Evolutionary conservation across 2,888 invertebrate species (phyloP).

Genomic region (Anorthoa munda): DNA sequence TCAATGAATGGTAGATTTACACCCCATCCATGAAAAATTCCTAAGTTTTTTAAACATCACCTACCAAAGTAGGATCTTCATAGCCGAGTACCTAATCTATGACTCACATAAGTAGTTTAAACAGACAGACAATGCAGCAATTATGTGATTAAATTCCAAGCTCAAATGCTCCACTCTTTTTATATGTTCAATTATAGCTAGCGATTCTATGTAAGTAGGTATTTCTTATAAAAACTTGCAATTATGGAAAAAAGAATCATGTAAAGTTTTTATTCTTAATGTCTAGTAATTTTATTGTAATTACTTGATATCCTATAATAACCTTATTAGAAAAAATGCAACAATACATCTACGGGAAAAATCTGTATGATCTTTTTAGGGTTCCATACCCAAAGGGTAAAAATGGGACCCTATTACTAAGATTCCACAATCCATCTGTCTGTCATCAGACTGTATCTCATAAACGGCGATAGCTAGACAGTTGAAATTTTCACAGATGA

Average conservation of each 20-base stretch:
- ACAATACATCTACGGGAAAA: background rate
- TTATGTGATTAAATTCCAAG: conserved; percentile 67
- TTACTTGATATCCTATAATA: background rate
- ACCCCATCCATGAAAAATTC: background rate
- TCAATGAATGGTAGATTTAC: conserved; percentile 3
- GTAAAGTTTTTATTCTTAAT: conserved; percentile 10
- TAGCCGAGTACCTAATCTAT: conserved; percentile 45
- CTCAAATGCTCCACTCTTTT: conserved; percentile 62
- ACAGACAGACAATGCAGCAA: conserved; percentile 68
- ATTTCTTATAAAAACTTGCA: conserved; percentile 45
- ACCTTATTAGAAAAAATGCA: background rate
- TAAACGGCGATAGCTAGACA: too few relatives aligned
- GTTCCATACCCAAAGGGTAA: too few relatives aligned
- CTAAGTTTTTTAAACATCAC: conserved; percentile 8
- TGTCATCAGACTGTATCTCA: too few relatives aligned
- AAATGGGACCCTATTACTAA: too few relatives aligned
- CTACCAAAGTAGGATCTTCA: conserved; percentile 28
- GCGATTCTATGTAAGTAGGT: conserved; percentile 40
- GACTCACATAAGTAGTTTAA: conserved; percentile 66
- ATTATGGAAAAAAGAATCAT: conserved; percentile 31
- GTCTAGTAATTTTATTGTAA: conserved; percentile 7
- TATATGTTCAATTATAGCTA: conserved; percentile 61
- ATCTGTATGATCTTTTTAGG: too few relatives aligned
- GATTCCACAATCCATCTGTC: too few relatives aligned
- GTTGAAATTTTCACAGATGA: too few relatives aligned